Conservation (phyloP, 2,888 invertebrate species). For the Arge pagana region DNA sequence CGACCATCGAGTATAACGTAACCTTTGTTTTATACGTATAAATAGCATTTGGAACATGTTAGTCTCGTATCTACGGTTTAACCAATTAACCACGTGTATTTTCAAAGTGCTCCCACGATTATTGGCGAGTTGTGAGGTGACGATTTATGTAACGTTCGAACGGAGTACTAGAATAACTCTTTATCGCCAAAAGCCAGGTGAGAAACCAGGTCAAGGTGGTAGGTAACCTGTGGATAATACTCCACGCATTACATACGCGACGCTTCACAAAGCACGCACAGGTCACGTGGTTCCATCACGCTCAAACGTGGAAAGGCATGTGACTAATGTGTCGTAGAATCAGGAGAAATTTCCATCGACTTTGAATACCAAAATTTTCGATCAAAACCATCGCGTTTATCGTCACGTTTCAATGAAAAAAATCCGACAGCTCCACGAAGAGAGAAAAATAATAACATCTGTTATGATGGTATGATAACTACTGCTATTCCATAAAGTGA, state of each 20-base stretch:
- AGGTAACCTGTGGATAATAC: background rate
- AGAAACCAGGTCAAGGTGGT: conserved; percentile 13
- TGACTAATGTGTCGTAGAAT: conserved; percentile 4
- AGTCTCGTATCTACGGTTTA: too few species aligned
- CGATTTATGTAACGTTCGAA: too few species aligned
- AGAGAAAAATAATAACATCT: too few species aligned
- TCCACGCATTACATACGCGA: too few species aligned
- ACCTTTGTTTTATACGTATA: too few species aligned
- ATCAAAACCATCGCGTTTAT: background rate
- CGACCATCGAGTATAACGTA: too few species aligned
- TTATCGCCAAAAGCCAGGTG: conserved; percentile 14
- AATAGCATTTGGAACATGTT: too few species aligned
- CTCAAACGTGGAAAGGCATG: conserved; percentile 10
- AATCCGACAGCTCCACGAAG: background rate
- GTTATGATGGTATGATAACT: background rate
- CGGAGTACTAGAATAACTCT: too few species aligned
- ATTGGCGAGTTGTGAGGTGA: too few species aligned
- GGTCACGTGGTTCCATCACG: background rate
- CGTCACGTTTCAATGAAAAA: background rate
- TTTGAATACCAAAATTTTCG: background rate
- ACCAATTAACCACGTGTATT: too few species aligned
- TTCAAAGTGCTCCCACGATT: too few species aligned
- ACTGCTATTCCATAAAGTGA: background rate
- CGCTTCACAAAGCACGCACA: background rate
- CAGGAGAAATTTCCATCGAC: conserved; percentile 5